Conservation (phyloP, 2,888 invertebrate species). For the Xestobium rufovillosum region DNA sequence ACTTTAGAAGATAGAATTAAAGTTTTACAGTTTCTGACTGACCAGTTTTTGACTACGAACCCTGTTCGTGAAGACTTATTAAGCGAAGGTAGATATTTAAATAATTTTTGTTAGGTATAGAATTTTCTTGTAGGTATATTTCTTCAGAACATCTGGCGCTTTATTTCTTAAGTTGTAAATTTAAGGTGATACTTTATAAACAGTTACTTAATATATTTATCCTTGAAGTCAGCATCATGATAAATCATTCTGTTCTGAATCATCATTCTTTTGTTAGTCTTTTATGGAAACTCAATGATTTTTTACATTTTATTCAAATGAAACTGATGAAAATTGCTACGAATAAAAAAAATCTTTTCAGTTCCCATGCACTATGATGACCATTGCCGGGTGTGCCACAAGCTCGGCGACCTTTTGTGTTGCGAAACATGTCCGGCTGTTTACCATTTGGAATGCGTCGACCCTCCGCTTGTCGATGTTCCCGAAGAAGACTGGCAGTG, state of each 20-base stretch:
- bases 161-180: constrained; percentile 7
- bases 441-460: constrained; percentile 94
- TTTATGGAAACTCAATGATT: too few species aligned
- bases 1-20: constrained; percentile 67
- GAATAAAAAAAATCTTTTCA: too few species aligned
- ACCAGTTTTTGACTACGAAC: constrained; percentile 89
- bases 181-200: constrained; percentile 6
- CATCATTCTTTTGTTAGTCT: too few species aligned
- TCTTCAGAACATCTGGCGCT: background rate
- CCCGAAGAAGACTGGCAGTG: constrained; percentile 98
- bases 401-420: constrained; percentile 88
- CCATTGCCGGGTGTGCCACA: constrained; percentile 86
- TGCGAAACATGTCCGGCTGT: constrained; percentile 99
- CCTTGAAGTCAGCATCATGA: constrained; percentile 3
- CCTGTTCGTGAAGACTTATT: constrained; percentile 88
- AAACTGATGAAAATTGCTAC: too few species aligned
- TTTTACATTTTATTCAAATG: too few species aligned
- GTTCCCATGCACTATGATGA: constrained; percentile 87
- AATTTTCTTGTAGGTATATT: constrained; percentile 2
- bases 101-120: constrained; percentile 1
- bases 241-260: too few species aligned
- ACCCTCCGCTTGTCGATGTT: constrained; percentile 88
- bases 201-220: constrained; percentile 7
- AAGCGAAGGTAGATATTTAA: constrained; percentile 67
- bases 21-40: constrained; percentile 85